Base-by-base conservation (phyloP, 2,797 vertebrate genomes). In the Etheostoma perlongum region DNA sequence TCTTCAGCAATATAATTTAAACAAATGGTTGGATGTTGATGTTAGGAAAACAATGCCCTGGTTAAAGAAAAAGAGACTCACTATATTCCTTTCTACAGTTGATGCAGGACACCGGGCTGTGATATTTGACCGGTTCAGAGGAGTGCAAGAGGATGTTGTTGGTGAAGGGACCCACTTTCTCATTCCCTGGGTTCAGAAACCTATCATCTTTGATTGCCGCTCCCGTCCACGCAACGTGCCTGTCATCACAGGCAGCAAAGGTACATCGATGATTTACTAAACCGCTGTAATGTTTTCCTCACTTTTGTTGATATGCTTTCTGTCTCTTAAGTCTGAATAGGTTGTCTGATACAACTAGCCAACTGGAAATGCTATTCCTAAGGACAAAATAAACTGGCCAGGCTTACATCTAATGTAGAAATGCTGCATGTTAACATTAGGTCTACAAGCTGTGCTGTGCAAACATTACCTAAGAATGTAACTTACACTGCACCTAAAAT, bases 181-280 rank as follows among this genome's bases (percentile, higher is more conserved):
- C 60, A 98, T 99, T 89, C 98, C 98, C 12, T 98, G 97, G 98
- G 97, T 99, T 10, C 98, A 99, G 94, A 99, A 97, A 55, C 98
- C 98, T 2, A 96, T 99, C 70, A 89, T 99, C 83, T 99, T 98
- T 11, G 97, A 99, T 78, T 99, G 98, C 74, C 97, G 98, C 68
- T 98, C 98, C 46, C 96, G 97, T 36, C 98, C 98, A 57, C 97
- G 98, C 40, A 99, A 99, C 0, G 93, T 99, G 21, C 98, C 98
- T 0, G 98, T 99, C n/a, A 96, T 99, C 91, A 99, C 98, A 9
- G 97, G 98, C 70, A 99, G 98, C 90, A 99, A 99, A 98, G 98
- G 98, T 99, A 89, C 77, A 12, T 58, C 1, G 4, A 0, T 40
- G 6, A 62, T 48, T 8, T 0, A n/a, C 33, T 72, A 1, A 54